Percentiles rank a stretch among this genome's conserved stretches.
phyloP scores from a whole-genome alignment of 2,797 vertebrate genomes.

The Ceryle rudis region DNA sequence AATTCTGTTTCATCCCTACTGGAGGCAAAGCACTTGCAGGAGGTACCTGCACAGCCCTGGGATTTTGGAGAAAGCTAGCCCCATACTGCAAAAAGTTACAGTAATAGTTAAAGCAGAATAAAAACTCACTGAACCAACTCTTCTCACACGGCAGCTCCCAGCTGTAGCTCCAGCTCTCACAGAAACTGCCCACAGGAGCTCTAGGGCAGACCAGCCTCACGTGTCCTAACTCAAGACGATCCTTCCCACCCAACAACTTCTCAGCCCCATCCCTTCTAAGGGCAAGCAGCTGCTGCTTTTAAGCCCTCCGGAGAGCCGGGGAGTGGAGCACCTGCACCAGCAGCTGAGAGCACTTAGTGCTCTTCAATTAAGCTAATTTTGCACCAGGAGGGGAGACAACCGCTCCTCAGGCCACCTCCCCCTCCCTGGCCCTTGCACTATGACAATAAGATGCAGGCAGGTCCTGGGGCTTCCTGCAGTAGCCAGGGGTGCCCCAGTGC shows the following conservation, averaged over 20 bases:
- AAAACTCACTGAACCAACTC: not conserved
- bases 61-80: rapidly evolving
- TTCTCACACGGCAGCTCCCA: rapidly evolving
- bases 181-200: not conserved
- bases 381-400: not conserved
- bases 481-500: not conserved
- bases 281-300: not conserved
- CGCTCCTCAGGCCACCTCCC: rapidly evolving
- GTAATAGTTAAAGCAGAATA: not conserved
- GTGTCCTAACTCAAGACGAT: rapidly evolving
- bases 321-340: slow-evolving; percentile 1
- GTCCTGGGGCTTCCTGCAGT: rapidly evolving
- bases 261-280: rapidly evolving
- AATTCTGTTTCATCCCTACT: rapidly evolving
- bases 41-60: not conserved
- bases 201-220: rapidly evolving
- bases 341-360: slow-evolving; percentile 11
- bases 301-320: not conserved
- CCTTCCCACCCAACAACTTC: rapidly evolving
- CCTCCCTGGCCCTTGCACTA: rapidly evolving
- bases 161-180: rapidly evolving
- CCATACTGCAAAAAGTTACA: rapidly evolving
- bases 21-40: rapidly evolving
- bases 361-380: not conserved
- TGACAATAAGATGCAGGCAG: rapidly evolving